Evolutionary conservation across 1,140 invertebrate species (phyloP).

Genomic region (Battus philenor): DNA sequence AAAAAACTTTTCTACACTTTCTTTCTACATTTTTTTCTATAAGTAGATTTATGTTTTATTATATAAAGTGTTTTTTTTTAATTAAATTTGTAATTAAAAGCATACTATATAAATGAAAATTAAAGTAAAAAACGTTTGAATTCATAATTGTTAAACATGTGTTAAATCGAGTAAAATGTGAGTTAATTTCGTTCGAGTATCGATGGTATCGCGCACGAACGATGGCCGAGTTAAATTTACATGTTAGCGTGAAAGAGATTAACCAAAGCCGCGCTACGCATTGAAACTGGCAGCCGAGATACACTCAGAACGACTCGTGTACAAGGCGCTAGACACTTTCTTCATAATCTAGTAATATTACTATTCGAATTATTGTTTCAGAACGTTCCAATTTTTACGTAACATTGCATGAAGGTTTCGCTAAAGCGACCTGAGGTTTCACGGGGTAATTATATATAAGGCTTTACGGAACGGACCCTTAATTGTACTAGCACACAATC

Average conservation of each 20-base stretch:
- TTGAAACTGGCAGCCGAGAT: conserved; percentile 29
- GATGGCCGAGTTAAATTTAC: conserved; percentile 64
- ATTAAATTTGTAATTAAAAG: not conserved
- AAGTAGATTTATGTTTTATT: not conserved
- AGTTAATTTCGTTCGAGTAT: conserved; percentile 20
- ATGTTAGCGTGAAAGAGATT: conserved; percentile 58
- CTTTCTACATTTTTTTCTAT: not conserved
- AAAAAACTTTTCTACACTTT: not conserved
- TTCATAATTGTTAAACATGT: no score
- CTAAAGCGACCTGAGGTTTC: no score
- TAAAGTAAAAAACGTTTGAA: not conserved
- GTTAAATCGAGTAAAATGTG: no score
- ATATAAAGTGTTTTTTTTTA: not conserved
- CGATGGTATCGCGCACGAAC: conserved; percentile 23
- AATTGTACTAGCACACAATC: no score
- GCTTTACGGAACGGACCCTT: no score
- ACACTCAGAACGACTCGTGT: no score
- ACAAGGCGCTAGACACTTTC: no score
- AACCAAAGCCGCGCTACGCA: conserved; percentile 42
- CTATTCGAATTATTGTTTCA: no score
- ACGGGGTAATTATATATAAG: no score
- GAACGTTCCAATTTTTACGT: no score
- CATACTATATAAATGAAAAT: not conserved
- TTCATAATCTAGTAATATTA: no score
- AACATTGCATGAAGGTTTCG: no score